Evolutionary conservation across 2,113 vertebrate genomes (phyloP).

Genomic region (Bos indicus): DNA sequence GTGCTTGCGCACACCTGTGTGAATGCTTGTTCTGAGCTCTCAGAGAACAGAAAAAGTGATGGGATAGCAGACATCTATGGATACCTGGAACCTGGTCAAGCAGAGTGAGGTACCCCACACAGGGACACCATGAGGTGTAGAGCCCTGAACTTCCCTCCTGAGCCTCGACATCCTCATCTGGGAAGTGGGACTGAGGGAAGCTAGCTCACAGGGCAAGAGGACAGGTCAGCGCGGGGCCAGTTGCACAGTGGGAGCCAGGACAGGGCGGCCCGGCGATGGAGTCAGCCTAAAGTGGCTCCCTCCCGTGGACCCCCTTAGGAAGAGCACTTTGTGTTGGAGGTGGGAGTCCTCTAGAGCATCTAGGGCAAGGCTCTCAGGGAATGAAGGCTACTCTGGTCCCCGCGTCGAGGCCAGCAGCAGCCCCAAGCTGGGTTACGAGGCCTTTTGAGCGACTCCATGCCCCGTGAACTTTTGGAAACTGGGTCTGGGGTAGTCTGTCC

Average conservation of each 20-base stretch:
- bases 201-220: not conserved
- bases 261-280: accelerated
- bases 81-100: not conserved
- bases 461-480: not conserved
- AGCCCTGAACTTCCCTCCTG: accelerated
- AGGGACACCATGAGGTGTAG: not conserved
- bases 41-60: too few species aligned
- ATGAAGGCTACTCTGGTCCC: not conserved
- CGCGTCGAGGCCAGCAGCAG: accelerated
- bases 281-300: not conserved
- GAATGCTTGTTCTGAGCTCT: not conserved
- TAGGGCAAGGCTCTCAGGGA: not conserved
- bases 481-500: not conserved
- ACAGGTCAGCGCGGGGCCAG: not conserved
- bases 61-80: not conserved
- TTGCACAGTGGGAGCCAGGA: accelerated
- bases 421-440: not conserved
- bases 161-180: not conserved
- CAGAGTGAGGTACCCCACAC: not conserved
- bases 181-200: too few species aligned
- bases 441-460: not conserved
- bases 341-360: not conserved
- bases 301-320: not conserved
- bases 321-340: not conserved
- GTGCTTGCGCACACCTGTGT: accelerated